Percentiles rank a stretch among this genome's conserved stretches.
phyloP scores from a whole-genome alignment of 2,113 vertebrate genomes.

The Vanacampus margaritifer region DNA sequence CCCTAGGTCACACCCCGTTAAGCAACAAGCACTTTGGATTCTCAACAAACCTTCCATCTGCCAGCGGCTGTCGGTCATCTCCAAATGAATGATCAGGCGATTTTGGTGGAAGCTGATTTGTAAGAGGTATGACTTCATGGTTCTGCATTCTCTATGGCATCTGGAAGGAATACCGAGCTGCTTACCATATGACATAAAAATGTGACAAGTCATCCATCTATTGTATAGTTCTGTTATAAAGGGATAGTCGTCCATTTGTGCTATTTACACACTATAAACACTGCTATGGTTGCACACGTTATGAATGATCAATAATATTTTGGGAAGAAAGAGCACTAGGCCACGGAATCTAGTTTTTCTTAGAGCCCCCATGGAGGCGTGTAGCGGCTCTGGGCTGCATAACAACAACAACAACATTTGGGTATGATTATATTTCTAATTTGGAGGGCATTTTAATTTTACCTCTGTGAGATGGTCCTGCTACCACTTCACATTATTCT shows the following conservation, averaged over 20 bases:
- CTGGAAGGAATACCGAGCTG: slow-evolving; percentile 90
- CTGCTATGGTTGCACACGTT: too few relatives aligned
- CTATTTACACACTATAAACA: too few relatives aligned
- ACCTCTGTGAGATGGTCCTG: slow-evolving; percentile 82
- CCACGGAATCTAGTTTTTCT: too few relatives aligned
- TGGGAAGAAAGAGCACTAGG: too few relatives aligned
- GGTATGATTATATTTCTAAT: too few relatives aligned
- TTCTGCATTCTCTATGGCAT: slow-evolving; percentile 92
- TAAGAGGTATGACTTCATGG: slow-evolving; percentile 83
- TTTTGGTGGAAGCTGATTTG: slow-evolving; percentile 41
- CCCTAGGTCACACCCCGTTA: too few relatives aligned
- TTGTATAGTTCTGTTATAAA: too few relatives aligned
- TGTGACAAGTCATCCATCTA: slow-evolving; percentile 61
- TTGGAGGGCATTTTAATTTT: background rate
- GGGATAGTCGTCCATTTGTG: too few relatives aligned
- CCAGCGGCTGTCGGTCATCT: slow-evolving; percentile 85
- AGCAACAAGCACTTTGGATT: background rate
- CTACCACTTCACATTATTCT: slow-evolving; percentile 84
- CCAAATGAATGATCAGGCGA: slow-evolving; percentile 78
- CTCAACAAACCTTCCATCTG: slow-evolving; percentile 77
- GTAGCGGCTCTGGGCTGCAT: too few relatives aligned
- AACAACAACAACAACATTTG: too few relatives aligned
- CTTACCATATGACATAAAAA: slow-evolving; percentile 77
- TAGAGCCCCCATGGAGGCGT: too few relatives aligned
- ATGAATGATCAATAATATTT: too few relatives aligned